A percentile compares a stretch with the other conserved stretches of the same genome.
Evolutionary conservation across 1,140 invertebrate genomes (phyloP).

Genomic region (Bilobella aurantiaca): DNA sequence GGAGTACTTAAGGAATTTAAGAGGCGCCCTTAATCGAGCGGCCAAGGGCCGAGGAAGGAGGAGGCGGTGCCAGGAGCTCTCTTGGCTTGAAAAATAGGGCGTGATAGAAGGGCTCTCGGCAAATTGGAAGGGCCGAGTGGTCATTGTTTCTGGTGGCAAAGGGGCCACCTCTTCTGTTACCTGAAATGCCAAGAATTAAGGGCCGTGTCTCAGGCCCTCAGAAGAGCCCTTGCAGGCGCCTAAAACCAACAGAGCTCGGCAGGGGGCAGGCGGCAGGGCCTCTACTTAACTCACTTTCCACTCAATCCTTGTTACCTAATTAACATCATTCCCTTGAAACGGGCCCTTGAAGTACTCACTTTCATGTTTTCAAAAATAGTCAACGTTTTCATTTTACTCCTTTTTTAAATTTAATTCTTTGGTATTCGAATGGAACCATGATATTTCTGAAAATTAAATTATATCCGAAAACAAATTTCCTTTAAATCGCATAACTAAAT

Average conservation of each 20-base stretch:
- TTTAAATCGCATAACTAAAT: no score
- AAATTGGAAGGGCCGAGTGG: constrained; percentile 1
- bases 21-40: constrained; percentile 14
- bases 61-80: neutral
- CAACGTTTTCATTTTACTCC: no score
- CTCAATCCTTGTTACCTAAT: constrained; percentile 6
- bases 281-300: constrained; percentile 20
- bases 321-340: neutral
- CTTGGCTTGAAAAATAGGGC: no score
- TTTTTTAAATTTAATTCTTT: no score
- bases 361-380: no score
- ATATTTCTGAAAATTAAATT: no score
- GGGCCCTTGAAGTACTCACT: no score
- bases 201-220: neutral
- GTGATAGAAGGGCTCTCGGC: neutral
- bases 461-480: no score
- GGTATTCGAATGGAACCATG: no score
- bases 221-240: constrained; percentile 28
- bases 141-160: constrained; percentile 1
- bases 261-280: constrained; percentile 25
- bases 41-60: constrained; percentile 9
- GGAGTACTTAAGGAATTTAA: constrained; percentile 1
- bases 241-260: constrained; percentile 32
- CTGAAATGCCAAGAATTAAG: neutral
- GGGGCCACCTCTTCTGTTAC: neutral